phyloP scores from a whole-genome alignment of 2,888 invertebrate genomes.

The Pecten maximus region DNA sequence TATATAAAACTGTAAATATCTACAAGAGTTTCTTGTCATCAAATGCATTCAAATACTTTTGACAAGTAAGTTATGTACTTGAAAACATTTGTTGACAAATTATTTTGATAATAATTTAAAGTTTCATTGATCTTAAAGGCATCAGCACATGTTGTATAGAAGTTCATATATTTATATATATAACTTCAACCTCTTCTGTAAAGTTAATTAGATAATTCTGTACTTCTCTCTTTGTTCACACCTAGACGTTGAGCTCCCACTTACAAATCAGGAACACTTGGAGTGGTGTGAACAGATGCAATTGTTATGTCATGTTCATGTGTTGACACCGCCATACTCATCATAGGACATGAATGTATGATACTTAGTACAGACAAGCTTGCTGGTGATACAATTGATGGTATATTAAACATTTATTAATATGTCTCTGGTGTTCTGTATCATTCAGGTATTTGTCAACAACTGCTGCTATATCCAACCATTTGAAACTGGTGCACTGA shows the following conservation, averaged over 20 bases:
- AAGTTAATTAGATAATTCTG: background rate
- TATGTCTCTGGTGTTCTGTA: background rate
- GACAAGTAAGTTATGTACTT: background rate
- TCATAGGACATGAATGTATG: background rate
- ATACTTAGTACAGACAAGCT: background rate
- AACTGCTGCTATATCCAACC: background rate
- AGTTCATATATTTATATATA: background rate
- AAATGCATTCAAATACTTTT: background rate
- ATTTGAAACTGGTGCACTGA: background rate
- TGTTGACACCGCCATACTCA: background rate
- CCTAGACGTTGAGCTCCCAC: background rate
- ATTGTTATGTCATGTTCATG: background rate
- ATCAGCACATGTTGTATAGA: background rate
- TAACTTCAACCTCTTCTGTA: background rate
- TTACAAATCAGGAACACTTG: background rate
- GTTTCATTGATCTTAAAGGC: background rate
- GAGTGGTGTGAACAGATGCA: background rate
- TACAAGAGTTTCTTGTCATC: background rate
- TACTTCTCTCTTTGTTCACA: background rate
- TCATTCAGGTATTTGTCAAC: background rate
- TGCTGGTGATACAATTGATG: conserved; percentile 20
- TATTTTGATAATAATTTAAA: background rate
- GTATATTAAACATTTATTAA: background rate
- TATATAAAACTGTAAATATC: background rate
- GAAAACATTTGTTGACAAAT: background rate